Evolutionary conservation across 2,888 invertebrate species (phyloP), one percentile per base, ranked within the genome.

Genomic region (Stenchaetothrips biformis): DNA sequence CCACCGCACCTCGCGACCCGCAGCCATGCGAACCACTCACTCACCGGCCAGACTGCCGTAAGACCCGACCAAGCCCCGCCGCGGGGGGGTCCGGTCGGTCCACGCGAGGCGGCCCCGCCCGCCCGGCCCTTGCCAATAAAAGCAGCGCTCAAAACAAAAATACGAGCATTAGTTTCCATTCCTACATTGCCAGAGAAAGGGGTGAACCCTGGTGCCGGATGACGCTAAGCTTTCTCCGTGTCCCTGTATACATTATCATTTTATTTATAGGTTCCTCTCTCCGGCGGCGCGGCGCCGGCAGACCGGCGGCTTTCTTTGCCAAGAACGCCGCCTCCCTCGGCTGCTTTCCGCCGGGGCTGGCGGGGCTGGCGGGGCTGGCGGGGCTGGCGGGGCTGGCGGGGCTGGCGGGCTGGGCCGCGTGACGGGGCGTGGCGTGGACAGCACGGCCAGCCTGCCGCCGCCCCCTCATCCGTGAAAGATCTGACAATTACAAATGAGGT

Each of bases 401-500:
- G n/a, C 67, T 21, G 21, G 21, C 67, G 67, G 21, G 21, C 67
- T 7, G 67, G n/a, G 67, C 18, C n/a, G 67, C 67, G 67, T 67
- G n/a, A 21, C 18, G 67, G 67, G n/a, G n/a, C 67, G 67, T 21
- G 62, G 62, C 18, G 53, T n/a, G 67, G n/a, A n/a, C 37, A 37
- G 37, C 37, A 4, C 37, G 37, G 37, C 37, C 37, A 37, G 37
- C 37, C 37, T 37, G 37, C 37, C 37, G 37, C 37, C 37, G 37
- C 37, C 37, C 67, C 25, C 67, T 74, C 67, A 74, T 74, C 67
- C 67, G 67, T 74, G 67, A 74, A 74, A 74, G 67, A 74, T 74
- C 67, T 74, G 67, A 74, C 67, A 74, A 74, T 74, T 74, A 74
- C 67, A 74, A 74, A 74, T 74, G 67, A 74, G 67, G 67, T 74